Evolutionary conservation across 2,797 vertebrate species (phyloP), one percentile per base, ranked within the genome.

Genomic region (Borostomias antarcticus): DNA sequence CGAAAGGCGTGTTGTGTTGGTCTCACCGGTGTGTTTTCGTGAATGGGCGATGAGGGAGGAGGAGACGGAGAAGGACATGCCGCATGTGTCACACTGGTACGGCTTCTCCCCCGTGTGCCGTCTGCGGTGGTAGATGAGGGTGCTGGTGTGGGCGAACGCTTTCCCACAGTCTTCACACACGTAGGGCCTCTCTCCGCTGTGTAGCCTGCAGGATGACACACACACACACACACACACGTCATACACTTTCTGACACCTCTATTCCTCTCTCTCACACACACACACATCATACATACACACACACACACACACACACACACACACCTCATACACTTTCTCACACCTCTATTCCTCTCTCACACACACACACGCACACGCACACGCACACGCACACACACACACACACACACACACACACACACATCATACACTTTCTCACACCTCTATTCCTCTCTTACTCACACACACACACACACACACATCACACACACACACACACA

Each of bases 81-180:
- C 98, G 4, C 98, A 99, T 3, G 95, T 95, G 66, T 99, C 97
- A 0, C 98, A 99, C 45, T 99, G 94, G 6, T 99, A 99, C 0
- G 98, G 98, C 53, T 98, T 98, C 90, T 99, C 98, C 0, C 98
- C 98, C 0, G 98, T 99, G 89, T 99, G 98, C 0, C 96, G 93
- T 0, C 97, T 92, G 74, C 97, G 96, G 32, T 99, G 98, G 75
- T 99, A 99, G 3, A 96, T 99, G 82, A 99, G 75, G 0, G 98
- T 99, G 89, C 96, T 98, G 82, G 96, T 95, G 89, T 99, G 98
- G 32, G 98, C 96, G 9, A 98, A 99, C 1, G 95, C 92, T 89
- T 98, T 96, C 1, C 96, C 96, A 2, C 98, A 99, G 30, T 95
- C 90, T 45, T 95, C 95, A 4, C 98, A 99, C 37, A 97, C 95